Conservation (phyloP, 2,797 vertebrate genomes). For the Pitangus sulphuratus region DNA sequence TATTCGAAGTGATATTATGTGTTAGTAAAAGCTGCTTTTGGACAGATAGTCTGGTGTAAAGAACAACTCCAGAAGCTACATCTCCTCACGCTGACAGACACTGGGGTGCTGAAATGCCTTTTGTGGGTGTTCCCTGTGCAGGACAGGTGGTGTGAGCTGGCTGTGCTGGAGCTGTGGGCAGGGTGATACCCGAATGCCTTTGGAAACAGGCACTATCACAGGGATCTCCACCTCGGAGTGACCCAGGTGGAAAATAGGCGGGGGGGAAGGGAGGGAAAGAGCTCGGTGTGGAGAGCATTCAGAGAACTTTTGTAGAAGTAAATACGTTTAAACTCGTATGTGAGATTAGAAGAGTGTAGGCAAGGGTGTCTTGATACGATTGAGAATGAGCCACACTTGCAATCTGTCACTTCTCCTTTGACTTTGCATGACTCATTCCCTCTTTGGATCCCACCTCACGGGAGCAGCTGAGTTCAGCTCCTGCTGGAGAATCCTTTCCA, state of each 20-base stretch:
- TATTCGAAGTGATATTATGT: background rate
- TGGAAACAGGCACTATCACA: background rate
- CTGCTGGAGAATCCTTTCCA: conserved; percentile 4
- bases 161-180: background rate
- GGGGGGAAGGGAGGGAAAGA: background rate
- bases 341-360: background rate
- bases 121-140: background rate
- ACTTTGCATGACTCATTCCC: background rate
- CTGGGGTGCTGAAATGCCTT: background rate
- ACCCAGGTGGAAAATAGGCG: conserved; percentile 6
- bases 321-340: background rate
- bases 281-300: background rate
- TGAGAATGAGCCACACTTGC: background rate
- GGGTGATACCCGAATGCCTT: background rate
- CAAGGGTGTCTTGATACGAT: background rate
- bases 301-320: background rate
- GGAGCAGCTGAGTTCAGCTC: conserved; percentile 1
- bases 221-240: background rate
- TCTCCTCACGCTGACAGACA: background rate
- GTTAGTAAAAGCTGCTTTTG: background rate
- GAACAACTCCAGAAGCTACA: background rate
- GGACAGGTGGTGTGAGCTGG: conserved; percentile 14
- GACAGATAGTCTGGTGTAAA: background rate
- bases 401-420: background rate
- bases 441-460: background rate